These are phyloP conservation scores for Barnardius zonarius DNA, from an alignment of 2,113 vertebrate species.

Conservation along the genomic window DNA sequence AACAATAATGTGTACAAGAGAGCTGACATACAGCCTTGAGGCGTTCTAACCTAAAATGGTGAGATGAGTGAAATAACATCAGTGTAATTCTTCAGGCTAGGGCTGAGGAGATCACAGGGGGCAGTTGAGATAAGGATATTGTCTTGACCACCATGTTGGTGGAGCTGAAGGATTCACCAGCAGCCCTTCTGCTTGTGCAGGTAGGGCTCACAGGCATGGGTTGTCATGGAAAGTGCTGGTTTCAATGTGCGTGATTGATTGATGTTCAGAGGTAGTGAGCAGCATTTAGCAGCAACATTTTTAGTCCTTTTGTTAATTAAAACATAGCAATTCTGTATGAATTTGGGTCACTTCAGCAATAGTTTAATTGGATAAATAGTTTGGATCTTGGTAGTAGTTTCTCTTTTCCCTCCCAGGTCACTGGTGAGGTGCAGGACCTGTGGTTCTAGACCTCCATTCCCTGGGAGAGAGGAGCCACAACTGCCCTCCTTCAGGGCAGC, in stretches of 20 bases:
- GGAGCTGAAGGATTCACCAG: not conserved
- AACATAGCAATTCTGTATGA: not conserved
- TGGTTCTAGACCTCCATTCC: not conserved
- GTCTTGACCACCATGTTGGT: not conserved
- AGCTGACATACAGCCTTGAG: not conserved
- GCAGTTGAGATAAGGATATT: fast-evolving
- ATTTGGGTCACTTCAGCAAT: not conserved
- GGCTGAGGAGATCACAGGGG: not conserved
- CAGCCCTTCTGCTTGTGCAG: not conserved
- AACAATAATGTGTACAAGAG: not conserved
- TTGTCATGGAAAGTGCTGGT: not conserved
- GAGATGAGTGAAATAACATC: not conserved
- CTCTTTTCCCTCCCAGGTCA: not conserved
- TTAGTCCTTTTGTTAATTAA: not conserved
- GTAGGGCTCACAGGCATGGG: not conserved
- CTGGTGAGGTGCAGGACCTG: not conserved
- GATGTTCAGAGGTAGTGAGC: not conserved
- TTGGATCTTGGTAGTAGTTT: not conserved
- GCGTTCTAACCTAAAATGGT: not conserved
- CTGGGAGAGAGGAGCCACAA: not conserved
- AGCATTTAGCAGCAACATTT: not conserved
- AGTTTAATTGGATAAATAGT: not conserved
- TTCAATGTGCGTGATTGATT: fast-evolving
- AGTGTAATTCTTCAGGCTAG: not conserved
- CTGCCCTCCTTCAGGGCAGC: not conserved